phyloP scores from a whole-genome alignment of 2,888 invertebrate species.

The Meliscaeva auricollis region DNA sequence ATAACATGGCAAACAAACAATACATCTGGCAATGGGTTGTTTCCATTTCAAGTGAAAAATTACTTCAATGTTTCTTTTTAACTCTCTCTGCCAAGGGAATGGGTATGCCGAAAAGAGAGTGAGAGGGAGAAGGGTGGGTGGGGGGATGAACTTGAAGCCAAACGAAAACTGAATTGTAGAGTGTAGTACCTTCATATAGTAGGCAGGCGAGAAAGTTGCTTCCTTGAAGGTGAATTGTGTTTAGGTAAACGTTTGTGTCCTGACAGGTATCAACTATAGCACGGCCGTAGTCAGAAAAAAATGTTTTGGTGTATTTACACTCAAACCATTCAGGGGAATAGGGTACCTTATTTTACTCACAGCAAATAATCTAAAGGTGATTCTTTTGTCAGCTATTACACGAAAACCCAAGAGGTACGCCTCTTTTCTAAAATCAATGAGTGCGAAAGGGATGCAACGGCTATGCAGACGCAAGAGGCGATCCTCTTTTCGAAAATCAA shows the following conservation, averaged over 20 bases:
- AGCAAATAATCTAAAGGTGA: too few species aligned
- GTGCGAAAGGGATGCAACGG: too few species aligned
- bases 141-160: not conserved
- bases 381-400: too few species aligned
- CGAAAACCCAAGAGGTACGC: too few species aligned
- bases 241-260: not conserved
- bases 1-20: slow-evolving; percentile 74
- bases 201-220: slow-evolving; percentile 56
- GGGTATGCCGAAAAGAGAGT: not conserved
- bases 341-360: too few species aligned
- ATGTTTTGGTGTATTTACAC: too few species aligned
- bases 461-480: too few species aligned
- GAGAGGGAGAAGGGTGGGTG: slow-evolving; percentile 19
- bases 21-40: slow-evolving; percentile 73
- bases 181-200: not conserved
- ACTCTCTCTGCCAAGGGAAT: not conserved
- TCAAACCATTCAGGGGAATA: too few species aligned
- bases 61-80: slow-evolving; percentile 34
- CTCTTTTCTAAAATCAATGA: too few species aligned
- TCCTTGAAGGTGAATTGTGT: slow-evolving; percentile 40
- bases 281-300: not conserved
- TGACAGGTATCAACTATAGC: not conserved
- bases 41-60: slow-evolving; percentile 69
- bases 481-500: too few species aligned
- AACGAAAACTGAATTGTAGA: slow-evolving; percentile 28